phyloP scores from a whole-genome alignment of 2,797 vertebrate genomes.

The Mallotus villosus region DNA sequence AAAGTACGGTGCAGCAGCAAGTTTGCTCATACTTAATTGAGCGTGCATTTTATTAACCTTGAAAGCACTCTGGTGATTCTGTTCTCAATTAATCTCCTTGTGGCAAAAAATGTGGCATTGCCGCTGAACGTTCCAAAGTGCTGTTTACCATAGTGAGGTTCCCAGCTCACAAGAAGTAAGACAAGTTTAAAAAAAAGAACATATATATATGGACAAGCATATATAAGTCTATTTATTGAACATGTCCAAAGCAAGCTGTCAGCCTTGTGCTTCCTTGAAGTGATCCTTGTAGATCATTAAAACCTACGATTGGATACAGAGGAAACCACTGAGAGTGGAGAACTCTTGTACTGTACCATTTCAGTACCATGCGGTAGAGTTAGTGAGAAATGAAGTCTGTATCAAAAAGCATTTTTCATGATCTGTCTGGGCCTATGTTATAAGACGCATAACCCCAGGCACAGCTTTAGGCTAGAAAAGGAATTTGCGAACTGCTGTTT shows the following conservation, averaged over 20 bases:
- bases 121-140: conserved; percentile 43
- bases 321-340: not conserved
- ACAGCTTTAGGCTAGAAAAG: conserved; percentile 37
- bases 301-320: conserved; percentile 11
- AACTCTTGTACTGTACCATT: not conserved
- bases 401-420: conserved; percentile 64
- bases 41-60: conserved; percentile 66
- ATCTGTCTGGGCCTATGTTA: conserved; percentile 40
- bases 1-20: conserved; percentile 44
- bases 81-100: conserved; percentile 64
- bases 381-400: conserved; percentile 20
- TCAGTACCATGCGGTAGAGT: conserved; percentile 18
- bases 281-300: conserved; percentile 55
- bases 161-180: conserved; percentile 19
- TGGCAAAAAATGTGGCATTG: conserved; percentile 48
- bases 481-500: conserved; percentile 25
- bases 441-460: conserved; percentile 50
- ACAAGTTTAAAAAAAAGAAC: conserved; percentile 14
- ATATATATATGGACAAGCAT: conserved; percentile 14
- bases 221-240: no score
- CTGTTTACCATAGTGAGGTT: conserved; percentile 42
- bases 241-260: no score
- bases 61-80: conserved; percentile 55
- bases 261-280: no score
- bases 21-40: conserved; percentile 59